Conservation (phyloP, 2,113 vertebrate species). For the Spea bombifrons region DNA sequence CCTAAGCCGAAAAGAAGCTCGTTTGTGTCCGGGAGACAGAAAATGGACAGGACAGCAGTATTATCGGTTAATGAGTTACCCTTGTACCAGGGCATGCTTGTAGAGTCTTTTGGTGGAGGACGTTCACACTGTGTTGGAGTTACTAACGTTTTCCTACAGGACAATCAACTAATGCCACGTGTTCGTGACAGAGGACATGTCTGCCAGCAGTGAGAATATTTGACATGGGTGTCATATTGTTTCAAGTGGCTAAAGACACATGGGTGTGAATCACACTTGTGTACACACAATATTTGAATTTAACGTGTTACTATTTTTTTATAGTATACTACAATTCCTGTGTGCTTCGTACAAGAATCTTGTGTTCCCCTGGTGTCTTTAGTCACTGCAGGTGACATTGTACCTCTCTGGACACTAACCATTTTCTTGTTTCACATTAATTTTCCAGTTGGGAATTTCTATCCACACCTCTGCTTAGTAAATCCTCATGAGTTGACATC, state of each 20-base stretch:
- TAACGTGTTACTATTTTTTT: no score
- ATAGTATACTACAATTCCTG: no score
- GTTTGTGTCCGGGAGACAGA: constrained; percentile 33
- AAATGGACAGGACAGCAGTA: constrained; percentile 38
- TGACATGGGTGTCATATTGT: not conserved
- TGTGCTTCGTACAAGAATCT: not conserved
- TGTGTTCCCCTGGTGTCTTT: not conserved
- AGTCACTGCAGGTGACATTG: not conserved
- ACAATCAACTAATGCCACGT: constrained; percentile 29
- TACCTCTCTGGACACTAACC: not conserved
- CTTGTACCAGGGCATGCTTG: constrained; percentile 9
- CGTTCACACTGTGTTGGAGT: constrained; percentile 19
- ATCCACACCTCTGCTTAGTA: no score
- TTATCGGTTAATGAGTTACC: constrained; percentile 40
- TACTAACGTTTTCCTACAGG: constrained; percentile 31
- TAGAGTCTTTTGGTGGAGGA: constrained; percentile 38
- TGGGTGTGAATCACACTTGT: not conserved
- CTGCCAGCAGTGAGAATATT: not conserved
- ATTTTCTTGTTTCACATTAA: no score
- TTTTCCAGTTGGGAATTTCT: no score
- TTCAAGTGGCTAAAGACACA: constrained; percentile 19
- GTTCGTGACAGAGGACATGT: constrained; percentile 2
- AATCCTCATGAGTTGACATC: no score
- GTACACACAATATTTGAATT: no score
- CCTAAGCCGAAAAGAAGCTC: constrained; percentile 30